Evolutionary conservation across 1,140 invertebrate genomes (phyloP).

Genomic region (Capitella teleta): DNA sequence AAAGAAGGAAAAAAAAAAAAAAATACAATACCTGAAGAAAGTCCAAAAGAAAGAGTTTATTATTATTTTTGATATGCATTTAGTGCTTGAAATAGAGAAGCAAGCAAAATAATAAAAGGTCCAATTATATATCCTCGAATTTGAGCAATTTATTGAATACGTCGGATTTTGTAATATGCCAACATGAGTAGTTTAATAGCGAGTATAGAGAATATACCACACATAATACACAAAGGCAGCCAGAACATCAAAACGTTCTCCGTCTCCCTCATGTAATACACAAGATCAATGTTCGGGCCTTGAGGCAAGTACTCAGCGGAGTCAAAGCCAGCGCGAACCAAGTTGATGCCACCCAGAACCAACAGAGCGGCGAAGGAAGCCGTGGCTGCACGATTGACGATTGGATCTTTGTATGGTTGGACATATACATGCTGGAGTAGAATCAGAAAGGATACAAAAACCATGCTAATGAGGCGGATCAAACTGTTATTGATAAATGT

Average conservation of each 20-base stretch:
- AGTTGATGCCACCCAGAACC: slow-evolving; percentile 3
- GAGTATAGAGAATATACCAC: background rate
- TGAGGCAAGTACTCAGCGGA: slow-evolving; percentile 5
- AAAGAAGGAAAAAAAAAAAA: no score
- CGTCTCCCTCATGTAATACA: background rate
- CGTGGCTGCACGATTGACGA: background rate
- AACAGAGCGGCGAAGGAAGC: slow-evolving; percentile 4
- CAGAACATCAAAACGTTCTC: slow-evolving; percentile 7
- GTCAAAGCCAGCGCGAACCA: slow-evolving; percentile 9
- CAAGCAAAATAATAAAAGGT: no score
- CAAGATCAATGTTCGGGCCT: slow-evolving; percentile 5
- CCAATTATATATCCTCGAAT: no score
- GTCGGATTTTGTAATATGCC: background rate
- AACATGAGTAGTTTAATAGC: background rate
- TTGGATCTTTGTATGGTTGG: background rate
- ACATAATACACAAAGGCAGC: background rate
- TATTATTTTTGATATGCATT: no score
- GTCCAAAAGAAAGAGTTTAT: no score
- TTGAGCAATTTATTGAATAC: no score
- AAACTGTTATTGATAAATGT: slow-evolving; percentile 7
- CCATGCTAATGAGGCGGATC: slow-evolving; percentile 4
- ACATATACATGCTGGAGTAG: slow-evolving; percentile 4
- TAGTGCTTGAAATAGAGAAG: no score
- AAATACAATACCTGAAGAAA: no score
- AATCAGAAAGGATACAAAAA: background rate